phyloP scores from a whole-genome alignment of 1,140 invertebrate species.

The Aphaenogaster floridana region DNA sequence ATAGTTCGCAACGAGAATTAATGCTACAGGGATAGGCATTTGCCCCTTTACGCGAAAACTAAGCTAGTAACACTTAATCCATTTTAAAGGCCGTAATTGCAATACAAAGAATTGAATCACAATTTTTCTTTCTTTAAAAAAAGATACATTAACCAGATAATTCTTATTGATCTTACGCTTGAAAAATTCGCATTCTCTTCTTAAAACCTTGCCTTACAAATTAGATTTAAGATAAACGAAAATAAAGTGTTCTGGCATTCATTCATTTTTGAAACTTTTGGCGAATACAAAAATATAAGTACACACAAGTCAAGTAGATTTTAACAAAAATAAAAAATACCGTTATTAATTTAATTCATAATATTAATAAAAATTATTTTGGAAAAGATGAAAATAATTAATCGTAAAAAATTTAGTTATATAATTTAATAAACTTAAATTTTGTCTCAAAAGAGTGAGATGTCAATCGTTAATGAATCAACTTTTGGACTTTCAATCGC shows the following conservation, averaged over 20 bases:
- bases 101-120: slow-evolving; percentile 3
- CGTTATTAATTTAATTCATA: neutral
- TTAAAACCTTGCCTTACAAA: slow-evolving; percentile 9
- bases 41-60: neutral
- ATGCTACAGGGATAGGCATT: neutral
- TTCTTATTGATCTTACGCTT: neutral
- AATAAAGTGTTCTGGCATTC: neutral
- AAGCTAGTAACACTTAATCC: slow-evolving; percentile 8
- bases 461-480: slow-evolving; percentile 3
- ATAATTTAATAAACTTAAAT: neutral
- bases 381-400: slow-evolving; percentile 2
- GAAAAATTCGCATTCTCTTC: neutral
- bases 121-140: neutral
- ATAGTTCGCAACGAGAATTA: slow-evolving; percentile 6
- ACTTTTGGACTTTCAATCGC: neutral
- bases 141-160: neutral
- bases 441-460: neutral
- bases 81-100: neutral
- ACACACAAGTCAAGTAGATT: neutral
- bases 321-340: neutral
- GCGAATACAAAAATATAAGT: neutral
- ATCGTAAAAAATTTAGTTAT: neutral
- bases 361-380: slow-evolving; percentile 29
- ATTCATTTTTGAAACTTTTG: neutral
- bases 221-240: slow-evolving; percentile 17